phyloP scores from a whole-genome alignment of 2,113 vertebrate species.

The Campylorhamphus procurvoides region DNA sequence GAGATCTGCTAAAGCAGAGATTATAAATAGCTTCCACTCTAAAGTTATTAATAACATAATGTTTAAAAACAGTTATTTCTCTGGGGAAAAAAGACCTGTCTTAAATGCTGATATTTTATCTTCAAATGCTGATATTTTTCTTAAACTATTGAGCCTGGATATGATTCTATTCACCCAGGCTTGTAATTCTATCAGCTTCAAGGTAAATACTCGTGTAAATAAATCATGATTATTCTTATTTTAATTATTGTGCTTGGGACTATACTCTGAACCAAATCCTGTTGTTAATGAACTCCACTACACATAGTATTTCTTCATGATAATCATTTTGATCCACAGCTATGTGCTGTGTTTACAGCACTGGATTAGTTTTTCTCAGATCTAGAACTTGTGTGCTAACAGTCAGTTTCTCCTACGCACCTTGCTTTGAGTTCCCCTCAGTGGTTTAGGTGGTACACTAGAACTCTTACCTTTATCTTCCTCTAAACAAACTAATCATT shows the following conservation, averaged over 20 bases:
- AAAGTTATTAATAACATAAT: background rate
- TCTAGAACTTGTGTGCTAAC: background rate
- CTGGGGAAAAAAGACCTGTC: background rate
- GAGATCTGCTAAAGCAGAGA: background rate
- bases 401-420: background rate
- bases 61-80: background rate
- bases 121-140: background rate
- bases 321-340: background rate
- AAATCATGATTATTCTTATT: background rate
- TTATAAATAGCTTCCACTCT: constrained; percentile 2
- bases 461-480: background rate
- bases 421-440: background rate
- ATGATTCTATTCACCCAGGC: background rate
- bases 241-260: background rate
- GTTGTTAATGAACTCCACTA: background rate
- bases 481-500: background rate
- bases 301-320: background rate
- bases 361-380: background rate
- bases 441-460: background rate
- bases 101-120: background rate
- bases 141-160: background rate
- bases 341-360: background rate
- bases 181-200: background rate
- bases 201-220: background rate
- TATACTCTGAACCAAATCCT: background rate